These are phyloP conservation scores for Echinops telfairi DNA, from an alignment of 2,113 vertebrate species.

Conservation along the genomic window DNA sequence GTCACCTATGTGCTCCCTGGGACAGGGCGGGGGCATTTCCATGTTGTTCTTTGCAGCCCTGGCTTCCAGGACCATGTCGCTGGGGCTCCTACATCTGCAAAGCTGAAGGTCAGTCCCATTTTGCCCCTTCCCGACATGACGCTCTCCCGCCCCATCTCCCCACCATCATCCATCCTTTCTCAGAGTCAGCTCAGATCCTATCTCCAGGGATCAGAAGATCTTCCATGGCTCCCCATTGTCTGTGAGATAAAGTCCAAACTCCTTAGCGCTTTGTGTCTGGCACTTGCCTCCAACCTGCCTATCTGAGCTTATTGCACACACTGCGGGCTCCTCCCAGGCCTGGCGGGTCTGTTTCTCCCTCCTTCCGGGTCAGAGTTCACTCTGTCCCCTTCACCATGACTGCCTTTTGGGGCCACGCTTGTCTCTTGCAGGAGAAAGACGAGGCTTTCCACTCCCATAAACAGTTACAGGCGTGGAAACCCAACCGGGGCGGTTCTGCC, in stretches of 20 bases:
- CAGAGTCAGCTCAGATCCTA: background rate
- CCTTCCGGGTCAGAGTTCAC: conserved; percentile 30
- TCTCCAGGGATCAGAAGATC: conserved; percentile 22
- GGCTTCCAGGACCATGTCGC: background rate
- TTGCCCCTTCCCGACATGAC: background rate
- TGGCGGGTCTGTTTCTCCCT: conserved; percentile 52
- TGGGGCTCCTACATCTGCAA: background rate
- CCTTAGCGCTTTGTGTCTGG: background rate
- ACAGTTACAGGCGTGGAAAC: no score
- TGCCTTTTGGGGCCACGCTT: background rate
- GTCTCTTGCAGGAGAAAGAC: no score
- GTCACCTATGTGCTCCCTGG: background rate
- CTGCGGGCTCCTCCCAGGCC: conserved; percentile 41
- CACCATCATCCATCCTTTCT: background rate
- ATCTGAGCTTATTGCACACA: background rate
- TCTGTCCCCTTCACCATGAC: background rate
- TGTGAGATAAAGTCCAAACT: conserved; percentile 75
- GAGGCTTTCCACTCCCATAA: no score
- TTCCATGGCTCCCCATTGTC: conserved; percentile 74
- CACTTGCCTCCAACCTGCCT: conserved; percentile 23
- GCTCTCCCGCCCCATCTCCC: background rate
- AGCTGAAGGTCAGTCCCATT: background rate
- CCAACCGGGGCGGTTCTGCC: no score
- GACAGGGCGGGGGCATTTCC: background rate
- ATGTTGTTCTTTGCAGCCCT: background rate